Evolutionary conservation across 2,113 vertebrate species (phyloP).

Genomic region (Thalassarche chlororhynchos): DNA sequence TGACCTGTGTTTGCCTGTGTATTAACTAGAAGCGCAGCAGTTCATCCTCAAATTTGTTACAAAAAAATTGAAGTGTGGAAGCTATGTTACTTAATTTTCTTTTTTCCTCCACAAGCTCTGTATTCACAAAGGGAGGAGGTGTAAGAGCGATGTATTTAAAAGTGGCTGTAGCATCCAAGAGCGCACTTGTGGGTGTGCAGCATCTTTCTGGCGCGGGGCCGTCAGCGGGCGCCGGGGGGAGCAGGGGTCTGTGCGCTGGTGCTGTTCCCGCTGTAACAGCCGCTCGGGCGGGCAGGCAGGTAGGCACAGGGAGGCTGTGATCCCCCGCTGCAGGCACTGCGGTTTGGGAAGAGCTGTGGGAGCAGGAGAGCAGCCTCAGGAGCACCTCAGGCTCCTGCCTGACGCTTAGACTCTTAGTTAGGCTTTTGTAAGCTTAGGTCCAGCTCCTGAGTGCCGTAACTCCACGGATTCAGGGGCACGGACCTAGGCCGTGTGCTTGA

Average conservation of each 20-base stretch:
- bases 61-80: not conserved
- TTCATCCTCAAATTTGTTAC: not conserved
- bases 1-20: not conserved
- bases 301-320: not conserved
- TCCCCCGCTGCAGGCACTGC: fast-evolving
- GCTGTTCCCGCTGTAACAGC: not conserved
- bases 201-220: not conserved
- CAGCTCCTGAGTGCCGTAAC: not conserved
- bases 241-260: not conserved
- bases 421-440: not conserved
- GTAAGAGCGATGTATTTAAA: fast-evolving
- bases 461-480: not conserved
- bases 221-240: fast-evolving
- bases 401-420: not conserved
- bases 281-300: fast-evolving
- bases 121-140: not conserved
- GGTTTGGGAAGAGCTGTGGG: not conserved
- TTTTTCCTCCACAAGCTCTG: too few relatives aligned
- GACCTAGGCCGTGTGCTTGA: not conserved
- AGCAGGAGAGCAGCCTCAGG: not conserved
- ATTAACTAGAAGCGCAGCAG: not conserved
- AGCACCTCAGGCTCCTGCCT: fast-evolving
- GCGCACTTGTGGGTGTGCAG: not conserved
- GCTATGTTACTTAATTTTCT: not conserved
- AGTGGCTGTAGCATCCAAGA: not conserved